These are phyloP conservation scores for Pachypsylla venusta DNA, from an alignment of 1,140 invertebrate species.

Conservation along the genomic window DNA sequence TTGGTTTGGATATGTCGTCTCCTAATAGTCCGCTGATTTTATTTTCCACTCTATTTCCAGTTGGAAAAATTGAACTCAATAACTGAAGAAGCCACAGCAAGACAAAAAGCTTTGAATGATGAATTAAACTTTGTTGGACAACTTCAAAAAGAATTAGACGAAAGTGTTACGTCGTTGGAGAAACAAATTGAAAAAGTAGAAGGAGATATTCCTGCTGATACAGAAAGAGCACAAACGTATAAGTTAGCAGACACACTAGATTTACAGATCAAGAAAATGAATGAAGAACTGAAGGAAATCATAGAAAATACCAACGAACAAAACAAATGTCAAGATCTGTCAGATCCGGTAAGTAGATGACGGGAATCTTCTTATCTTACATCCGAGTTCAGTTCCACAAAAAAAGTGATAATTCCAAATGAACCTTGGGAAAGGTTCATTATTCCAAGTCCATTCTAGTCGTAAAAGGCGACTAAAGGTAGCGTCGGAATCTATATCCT, in stretches of 20 bases:
- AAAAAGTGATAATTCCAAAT: too few relatives aligned
- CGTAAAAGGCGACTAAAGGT: too few relatives aligned
- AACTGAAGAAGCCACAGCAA: slow-evolving; percentile 68
- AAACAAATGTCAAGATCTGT: slow-evolving; percentile 62
- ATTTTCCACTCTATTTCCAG: slow-evolving; percentile 30
- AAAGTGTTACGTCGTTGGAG: slow-evolving; percentile 67
- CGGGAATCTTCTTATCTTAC: too few relatives aligned
- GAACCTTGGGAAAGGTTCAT: too few relatives aligned
- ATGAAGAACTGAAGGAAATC: slow-evolving; percentile 82
- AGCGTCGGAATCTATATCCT: too few relatives aligned
- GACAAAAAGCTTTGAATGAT: slow-evolving; percentile 76
- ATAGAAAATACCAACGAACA: slow-evolving; percentile 83
- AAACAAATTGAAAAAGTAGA: slow-evolving; percentile 50
- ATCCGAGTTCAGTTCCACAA: too few relatives aligned
- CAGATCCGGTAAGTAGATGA: slow-evolving; percentile 68
- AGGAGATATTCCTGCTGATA: slow-evolving; percentile 48
- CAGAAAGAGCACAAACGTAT: slow-evolving; percentile 74
- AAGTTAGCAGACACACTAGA: slow-evolving; percentile 75
- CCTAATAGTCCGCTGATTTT: too few relatives aligned
- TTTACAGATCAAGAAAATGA: slow-evolving; percentile 81
- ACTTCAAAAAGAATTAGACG: slow-evolving; percentile 81
- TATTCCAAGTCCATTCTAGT: too few relatives aligned
- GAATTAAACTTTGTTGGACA: slow-evolving; percentile 82
- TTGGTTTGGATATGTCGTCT: too few relatives aligned
- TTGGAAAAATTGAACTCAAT: slow-evolving; percentile 71